Evolutionary conservation across 2,888 invertebrate genomes (phyloP), one percentile per base, ranked within the genome.

Genomic region (Caenorhabditis becei): DNA sequence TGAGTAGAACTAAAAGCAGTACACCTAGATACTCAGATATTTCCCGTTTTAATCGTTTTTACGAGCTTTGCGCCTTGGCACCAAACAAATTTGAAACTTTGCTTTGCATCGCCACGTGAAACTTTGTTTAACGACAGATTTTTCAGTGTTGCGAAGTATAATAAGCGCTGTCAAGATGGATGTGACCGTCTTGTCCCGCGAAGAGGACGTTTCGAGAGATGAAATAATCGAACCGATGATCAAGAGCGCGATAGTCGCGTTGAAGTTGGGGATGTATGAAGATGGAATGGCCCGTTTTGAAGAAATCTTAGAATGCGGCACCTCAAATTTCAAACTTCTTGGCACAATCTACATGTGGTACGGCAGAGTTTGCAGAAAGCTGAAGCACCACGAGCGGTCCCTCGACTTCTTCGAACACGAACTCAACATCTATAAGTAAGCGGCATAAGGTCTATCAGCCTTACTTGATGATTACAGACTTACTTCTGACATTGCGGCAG

Each of bases 341-440:
- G 51, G 65, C 26, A 59, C 24, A 16, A 65, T 74, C 23, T 74
- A 74, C 59, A 74, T 74, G 74, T 74, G 59, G 51, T 74, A 74
- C 44, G 74, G 74, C 28, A 58, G 66, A 59, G 41, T 59, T 1
- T 59, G 59, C 26, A 44, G 66, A 24, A 32, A 59, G 18, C 24
- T 74, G 20, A 59, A 66, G 18, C 28, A 65, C 23, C n/a, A 66
- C 28, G 32, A 32, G 0, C 49, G 37, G 18, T 65, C 74, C 4
- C 41, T 74, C 8, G 59, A 51, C 11, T 74, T 66, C 35, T 74
- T 74, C 20, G 74, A 74, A 3, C 49, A 66, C 16, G 74, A 74
- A 23, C 41, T 74, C 1, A 51, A 41, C 16, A 49, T 51, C 7
- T 32, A 51, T 47, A 61, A 53, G 72, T 72, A 35, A 44, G 32